Evolutionary conservation across 2,888 invertebrate species (phyloP).

Genomic region (Monoplex corrugatus): DNA sequence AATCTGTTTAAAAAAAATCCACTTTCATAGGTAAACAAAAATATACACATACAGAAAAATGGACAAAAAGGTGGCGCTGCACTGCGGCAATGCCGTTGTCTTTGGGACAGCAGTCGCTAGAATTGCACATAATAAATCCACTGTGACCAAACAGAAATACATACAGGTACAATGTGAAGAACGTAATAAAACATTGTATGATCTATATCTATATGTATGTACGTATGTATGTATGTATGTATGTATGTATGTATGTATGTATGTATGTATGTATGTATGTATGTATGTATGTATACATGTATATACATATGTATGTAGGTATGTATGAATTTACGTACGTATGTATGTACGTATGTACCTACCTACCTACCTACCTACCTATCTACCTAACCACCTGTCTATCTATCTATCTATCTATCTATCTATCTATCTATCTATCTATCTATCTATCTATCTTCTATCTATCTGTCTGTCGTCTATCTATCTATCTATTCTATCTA

Average conservation of each 20-base stretch:
- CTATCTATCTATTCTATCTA: neutral
- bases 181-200: too few relatives aligned
- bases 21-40: too few relatives aligned
- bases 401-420: neutral
- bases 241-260: neutral
- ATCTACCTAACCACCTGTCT: neutral
- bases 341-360: neutral
- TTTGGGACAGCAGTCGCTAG: too few relatives aligned
- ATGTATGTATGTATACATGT: neutral
- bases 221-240: neutral
- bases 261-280: neutral
- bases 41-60: too few relatives aligned
- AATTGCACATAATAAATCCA: too few relatives aligned
- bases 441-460: neutral
- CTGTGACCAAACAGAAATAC: too few relatives aligned
- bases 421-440: neutral
- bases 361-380: too few relatives aligned
- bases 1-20: too few relatives aligned
- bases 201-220: too few relatives aligned
- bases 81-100: too few relatives aligned
- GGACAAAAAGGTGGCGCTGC: too few relatives aligned
- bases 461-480: neutral
- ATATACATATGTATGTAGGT: neutral
- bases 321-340: neutral
- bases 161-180: too few relatives aligned